Evolutionary conservation across 2,888 invertebrate species (phyloP).

Genomic region (Rhorus exstirpatorius): DNA sequence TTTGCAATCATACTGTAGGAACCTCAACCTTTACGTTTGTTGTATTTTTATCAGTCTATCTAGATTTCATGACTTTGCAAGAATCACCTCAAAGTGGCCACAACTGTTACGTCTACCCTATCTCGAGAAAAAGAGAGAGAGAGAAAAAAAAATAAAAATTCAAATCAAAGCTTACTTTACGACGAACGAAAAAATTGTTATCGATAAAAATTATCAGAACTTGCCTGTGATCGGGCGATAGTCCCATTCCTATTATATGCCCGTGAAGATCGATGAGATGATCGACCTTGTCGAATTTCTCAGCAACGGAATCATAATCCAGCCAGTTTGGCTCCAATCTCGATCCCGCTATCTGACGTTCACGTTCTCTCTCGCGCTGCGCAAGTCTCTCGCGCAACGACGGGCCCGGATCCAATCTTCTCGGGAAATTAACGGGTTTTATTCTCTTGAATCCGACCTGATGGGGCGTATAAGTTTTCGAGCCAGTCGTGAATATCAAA

Average conservation of each 20-base stretch:
- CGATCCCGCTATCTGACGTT: conserved; percentile 85
- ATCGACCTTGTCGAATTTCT: conserved; percentile 92
- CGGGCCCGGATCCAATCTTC: conserved; percentile 90
- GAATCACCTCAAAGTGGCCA: no score
- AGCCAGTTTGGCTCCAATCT: conserved; percentile 89
- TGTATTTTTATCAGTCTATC: no score
- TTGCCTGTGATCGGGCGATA: conserved; percentile 92
- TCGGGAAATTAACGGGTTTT: conserved; percentile 90
- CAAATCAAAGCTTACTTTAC: not conserved
- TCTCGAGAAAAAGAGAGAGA: no score
- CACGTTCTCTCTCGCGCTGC: conserved; percentile 87
- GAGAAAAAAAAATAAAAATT: no score
- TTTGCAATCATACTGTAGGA: no score
- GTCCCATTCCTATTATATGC: conserved; percentile 95
- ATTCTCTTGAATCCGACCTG: conserved; percentile 94
- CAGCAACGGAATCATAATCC: conserved; percentile 90
- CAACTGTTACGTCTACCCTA: no score
- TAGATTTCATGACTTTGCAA: no score
- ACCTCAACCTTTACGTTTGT: no score
- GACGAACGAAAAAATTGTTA: not conserved
- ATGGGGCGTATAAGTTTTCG: conserved; percentile 94
- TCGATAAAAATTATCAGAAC: conserved; percentile 10
- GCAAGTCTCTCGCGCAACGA: conserved; percentile 90
- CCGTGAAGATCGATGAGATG: conserved; percentile 94
- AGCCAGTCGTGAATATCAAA: conserved; percentile 94